Evolutionary conservation across 2,888 invertebrate genomes (phyloP), one percentile per base, ranked within the genome.

Genomic region (Tuta absoluta): DNA sequence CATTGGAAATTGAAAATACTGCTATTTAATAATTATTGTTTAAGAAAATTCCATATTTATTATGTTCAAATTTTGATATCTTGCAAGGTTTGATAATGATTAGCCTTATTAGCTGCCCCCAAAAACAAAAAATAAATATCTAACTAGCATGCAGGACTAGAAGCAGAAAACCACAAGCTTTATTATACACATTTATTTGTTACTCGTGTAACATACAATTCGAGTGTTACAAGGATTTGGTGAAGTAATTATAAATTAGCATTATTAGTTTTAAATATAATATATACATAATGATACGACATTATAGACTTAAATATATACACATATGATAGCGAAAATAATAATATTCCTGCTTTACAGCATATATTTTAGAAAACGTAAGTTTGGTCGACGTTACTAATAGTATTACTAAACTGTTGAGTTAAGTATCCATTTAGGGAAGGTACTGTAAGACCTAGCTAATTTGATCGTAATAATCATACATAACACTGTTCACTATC

Each of bases 91-190:
- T 45, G n/a, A 17, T 17, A 45, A 1, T 17, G 21, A 33, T 37
- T 38, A 56, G 37, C 21, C 1, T 24, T n/a, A 19, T 66, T 84
- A 85, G 86, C 87, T 86, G 85, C 86, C 84, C 85, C 85, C 10
- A 24, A 72, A 45, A 75, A 73, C 67, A 71, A 71, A 74, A 76
- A 74, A 72, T 66, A 69, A 76, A 78, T 71, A 66, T 69, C 82
- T 82, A 67, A 57, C 84, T 88, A 90, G 90, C 91, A 91, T 87
- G 90, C 90, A 76, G 90, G 91, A 82, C 89, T 87, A 87, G 68
- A 89, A 90, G 91, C 91, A 89, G 72, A 82, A 90, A 89, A 90
- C 84, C 87, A 90, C 87, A 87, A 90, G 90, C 89, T 66, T 74
- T 76, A 85, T 89, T 88, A 82, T 86, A 80, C 86, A 90, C 86